Conservation (phyloP, 2,113 vertebrate species). For the Picathartes gymnocephalus region DNA sequence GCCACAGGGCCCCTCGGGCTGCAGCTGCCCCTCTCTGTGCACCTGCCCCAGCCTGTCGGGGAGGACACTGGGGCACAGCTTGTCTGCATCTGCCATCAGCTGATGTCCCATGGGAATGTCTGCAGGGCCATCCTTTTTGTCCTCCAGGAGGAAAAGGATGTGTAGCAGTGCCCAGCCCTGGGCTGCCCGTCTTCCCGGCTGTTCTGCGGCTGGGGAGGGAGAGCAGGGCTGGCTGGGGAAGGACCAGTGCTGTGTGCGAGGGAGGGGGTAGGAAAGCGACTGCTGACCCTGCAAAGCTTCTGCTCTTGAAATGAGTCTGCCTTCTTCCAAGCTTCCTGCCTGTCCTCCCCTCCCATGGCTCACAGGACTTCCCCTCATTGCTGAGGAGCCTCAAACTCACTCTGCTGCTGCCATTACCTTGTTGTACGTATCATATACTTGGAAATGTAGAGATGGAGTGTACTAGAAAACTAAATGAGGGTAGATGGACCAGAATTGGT, state of each 20-base stretch:
- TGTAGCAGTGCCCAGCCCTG: neutral
- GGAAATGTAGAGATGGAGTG: neutral
- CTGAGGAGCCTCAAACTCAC: neutral
- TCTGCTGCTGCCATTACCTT: neutral
- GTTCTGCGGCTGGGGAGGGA: neutral
- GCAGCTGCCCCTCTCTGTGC: neutral
- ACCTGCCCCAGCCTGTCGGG: neutral
- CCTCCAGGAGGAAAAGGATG: neutral
- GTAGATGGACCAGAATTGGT: neutral
- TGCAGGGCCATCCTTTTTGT: neutral
- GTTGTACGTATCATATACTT: neutral
- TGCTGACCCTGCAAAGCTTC: neutral
- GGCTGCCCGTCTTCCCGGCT: rapidly evolving
- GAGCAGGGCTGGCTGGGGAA: neutral
- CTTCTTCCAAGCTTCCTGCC: neutral
- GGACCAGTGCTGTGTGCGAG: neutral
- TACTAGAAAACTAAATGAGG: neutral
- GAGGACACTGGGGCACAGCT: neutral
- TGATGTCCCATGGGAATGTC: neutral
- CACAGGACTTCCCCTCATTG: neutral
- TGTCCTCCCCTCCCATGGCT: neutral
- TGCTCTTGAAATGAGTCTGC: neutral
- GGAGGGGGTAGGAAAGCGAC: rapidly evolving
- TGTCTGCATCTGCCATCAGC: neutral
- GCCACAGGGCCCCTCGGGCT: rapidly evolving